These are phyloP conservation scores for Trachops cirrhosus DNA, from an alignment of 2,797 vertebrate genomes.

Conservation along the genomic window DNA sequence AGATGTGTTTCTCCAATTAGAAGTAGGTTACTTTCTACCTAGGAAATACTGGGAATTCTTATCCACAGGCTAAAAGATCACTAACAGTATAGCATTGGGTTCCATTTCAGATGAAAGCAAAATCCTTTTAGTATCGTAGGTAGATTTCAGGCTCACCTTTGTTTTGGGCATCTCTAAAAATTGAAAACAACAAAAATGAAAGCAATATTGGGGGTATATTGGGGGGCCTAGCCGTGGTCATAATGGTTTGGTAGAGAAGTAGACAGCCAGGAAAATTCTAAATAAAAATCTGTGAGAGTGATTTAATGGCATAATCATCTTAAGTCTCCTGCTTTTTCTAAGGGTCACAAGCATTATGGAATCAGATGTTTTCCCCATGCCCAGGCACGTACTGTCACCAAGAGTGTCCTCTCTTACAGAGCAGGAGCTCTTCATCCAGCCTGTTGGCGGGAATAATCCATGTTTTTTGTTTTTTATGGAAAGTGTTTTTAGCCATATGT, in stretches of 20 bases:
- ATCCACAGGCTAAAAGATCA: neutral
- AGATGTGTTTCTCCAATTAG: neutral
- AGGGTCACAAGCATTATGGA: neutral
- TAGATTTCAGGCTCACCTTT: conserved; percentile 3
- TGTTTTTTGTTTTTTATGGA: neutral
- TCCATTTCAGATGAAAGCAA: neutral
- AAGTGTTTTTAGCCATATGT: conserved; percentile 25
- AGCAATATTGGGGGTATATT: neutral
- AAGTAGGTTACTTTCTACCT: conserved; percentile 50
- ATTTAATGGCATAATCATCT: neutral
- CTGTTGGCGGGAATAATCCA: neutral
- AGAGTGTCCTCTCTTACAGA: neutral
- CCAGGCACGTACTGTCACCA: neutral
- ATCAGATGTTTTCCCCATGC: neutral
- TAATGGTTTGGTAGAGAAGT: conserved; percentile 27
- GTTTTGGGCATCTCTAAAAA: neutral
- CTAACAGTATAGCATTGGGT: neutral
- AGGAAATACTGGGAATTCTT: conserved; percentile 22
- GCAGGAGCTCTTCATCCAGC: neutral
- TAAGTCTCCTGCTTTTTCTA: neutral
- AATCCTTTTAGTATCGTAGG: neutral
- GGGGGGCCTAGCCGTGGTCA: neutral
- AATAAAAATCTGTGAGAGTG: conserved; percentile 17
- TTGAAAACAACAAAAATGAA: conserved; percentile 11
- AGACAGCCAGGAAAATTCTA: conserved; percentile 4